Evolutionary conservation across 2,797 vertebrate genomes (phyloP).

Genomic region (Macrochelys suwanniensis): DNA sequence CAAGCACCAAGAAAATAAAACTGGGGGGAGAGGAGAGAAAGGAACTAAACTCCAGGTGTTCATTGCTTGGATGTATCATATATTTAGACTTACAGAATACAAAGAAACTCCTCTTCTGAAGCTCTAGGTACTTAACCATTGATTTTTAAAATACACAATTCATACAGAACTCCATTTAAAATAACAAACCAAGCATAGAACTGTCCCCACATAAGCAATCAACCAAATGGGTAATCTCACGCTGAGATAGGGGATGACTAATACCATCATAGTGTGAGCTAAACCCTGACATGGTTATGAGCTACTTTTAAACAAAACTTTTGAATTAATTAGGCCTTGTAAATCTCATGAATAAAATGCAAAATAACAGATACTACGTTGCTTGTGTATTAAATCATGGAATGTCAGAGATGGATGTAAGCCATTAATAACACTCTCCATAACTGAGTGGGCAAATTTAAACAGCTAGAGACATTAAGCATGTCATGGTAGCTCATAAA

Average conservation of each 20-base stretch:
- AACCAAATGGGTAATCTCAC: not conserved
- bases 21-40: not conserved
- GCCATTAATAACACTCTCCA: not conserved
- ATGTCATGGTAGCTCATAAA: not conserved
- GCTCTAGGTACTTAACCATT: rapidly evolving
- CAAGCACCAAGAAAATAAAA: not conserved
- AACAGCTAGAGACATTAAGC: not conserved
- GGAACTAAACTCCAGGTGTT: not conserved
- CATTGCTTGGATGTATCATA: rapidly evolving
- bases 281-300: not conserved
- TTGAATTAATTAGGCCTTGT: rapidly evolving
- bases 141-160: not conserved
- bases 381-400: not conserved
- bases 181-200: not conserved
- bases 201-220: not conserved
- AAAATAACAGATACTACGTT: not conserved
- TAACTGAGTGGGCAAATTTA: not conserved
- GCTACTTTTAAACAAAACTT: not conserved
- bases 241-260: not conserved
- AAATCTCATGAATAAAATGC: not conserved
- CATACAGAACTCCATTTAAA: not conserved
- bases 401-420: conserved; percentile 5
- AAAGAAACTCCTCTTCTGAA: not conserved
- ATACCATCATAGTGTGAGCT: not conserved
- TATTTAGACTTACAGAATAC: not conserved